Conservation (phyloP, 2,888 invertebrate genomes). For the Xanthorhoe spadicearia region DNA sequence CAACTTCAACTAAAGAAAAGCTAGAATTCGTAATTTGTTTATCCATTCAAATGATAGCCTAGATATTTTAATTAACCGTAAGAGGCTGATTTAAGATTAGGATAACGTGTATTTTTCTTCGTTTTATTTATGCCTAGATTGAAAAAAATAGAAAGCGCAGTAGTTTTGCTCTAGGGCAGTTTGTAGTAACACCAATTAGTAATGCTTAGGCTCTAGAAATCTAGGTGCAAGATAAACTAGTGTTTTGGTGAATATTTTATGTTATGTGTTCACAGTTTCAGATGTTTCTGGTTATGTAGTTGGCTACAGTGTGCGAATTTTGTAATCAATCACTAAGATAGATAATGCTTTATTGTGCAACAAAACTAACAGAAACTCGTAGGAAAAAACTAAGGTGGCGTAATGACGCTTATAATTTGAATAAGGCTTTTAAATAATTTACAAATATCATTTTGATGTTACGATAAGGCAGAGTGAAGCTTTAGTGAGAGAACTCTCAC, state of each 20-base stretch:
- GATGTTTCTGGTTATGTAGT: no score
- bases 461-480: not conserved
- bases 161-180: not conserved
- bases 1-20: not conserved
- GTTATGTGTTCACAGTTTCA: no score
- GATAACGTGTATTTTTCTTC: not conserved
- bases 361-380: no score
- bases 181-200: not conserved
- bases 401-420: not conserved
- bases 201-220: no score
- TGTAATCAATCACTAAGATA: no score
- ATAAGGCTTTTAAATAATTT: not conserved
- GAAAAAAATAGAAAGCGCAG: not conserved
- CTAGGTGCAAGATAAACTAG: no score
- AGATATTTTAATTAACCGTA: constrained; percentile 11
- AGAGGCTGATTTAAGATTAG: constrained; percentile 47
- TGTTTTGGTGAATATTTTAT: no score
- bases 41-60: not conserved
- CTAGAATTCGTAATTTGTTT: not conserved
- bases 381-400: not conserved
- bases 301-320: no score
- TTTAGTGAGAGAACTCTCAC: not conserved
- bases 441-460: not conserved
- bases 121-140: not conserved
- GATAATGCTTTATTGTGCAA: no score